Evolutionary conservation across 2,797 vertebrate genomes (phyloP), one percentile per base, ranked within the genome.

Genomic region (Sylvia borin): DNA sequence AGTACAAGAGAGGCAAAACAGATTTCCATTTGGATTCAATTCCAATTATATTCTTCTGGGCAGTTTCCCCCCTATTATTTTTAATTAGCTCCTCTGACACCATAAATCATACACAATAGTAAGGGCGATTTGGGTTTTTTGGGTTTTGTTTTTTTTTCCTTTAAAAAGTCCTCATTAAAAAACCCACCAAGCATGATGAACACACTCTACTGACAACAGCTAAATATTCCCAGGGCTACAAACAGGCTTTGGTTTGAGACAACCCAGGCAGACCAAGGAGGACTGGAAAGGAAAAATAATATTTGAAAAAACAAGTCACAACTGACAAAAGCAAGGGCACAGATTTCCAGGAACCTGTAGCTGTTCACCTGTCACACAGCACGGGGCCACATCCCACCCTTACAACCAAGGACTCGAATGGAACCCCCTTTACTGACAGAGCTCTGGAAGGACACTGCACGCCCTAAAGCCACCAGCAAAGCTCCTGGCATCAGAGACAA

Each of bases 41-140:
- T 89, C 68, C 55, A 91, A 16, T 93, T 90, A 67, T 36, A 74
- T 29, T 89, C 47, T 77, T 93, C 75, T 55, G 72, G 51, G 68
- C 66, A 83, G 65, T 83, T 91, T 92, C 50, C 62, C 74, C 62
- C 65, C 61, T 71, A 45, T 92, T 95, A 94, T 85, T 95, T 92
- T 88, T 96, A 96, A 94, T 94, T 94, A 95, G 78, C 25, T 89
- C 81, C 81, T 95, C 65, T 88, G 72, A 93, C 81, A 89, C 78
- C 5, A 13, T 66, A 93, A 91, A 77, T 92, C 68, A 75, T 53
- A 80, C 50, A 58, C 47, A 94, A 77, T 43, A 91, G 47, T 7
- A 24, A 88, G 62, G 65, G 55, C 43, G 34, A 70, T 48, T 92
- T 45, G 57, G 26, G 15, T 18, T 71, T 47, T 32, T 22, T 22